These are phyloP conservation scores for Poecilus cupreus DNA, from an alignment of 2,888 invertebrate species.

Conservation along the genomic window DNA sequence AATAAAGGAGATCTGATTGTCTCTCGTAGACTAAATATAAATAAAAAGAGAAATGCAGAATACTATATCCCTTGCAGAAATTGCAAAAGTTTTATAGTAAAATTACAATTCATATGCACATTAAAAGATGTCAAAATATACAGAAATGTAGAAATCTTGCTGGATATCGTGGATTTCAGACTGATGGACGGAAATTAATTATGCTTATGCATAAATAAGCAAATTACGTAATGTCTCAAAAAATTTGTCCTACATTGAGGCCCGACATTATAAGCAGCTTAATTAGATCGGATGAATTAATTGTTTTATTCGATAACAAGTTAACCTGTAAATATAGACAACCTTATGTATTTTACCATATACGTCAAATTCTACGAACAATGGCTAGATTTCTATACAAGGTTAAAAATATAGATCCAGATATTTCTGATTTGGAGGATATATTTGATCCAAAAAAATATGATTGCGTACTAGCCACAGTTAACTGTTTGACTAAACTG, in stretches of 20 bases:
- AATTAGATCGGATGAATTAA: background rate
- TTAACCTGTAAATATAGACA: background rate
- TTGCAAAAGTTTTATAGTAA: background rate
- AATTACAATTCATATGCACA: background rate
- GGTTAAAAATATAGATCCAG: background rate
- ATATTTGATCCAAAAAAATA: background rate
- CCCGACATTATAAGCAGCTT: background rate
- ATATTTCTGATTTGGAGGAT: background rate
- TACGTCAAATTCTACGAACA: background rate
- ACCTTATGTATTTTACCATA: background rate
- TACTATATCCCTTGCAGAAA: background rate
- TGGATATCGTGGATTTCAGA: constrained; percentile 17
- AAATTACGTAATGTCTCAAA: background rate
- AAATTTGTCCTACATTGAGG: background rate
- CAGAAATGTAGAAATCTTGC: background rate
- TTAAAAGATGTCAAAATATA: background rate
- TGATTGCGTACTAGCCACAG: background rate
- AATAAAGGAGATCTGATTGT: background rate
- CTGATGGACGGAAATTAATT: background rate
- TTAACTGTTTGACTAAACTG: background rate
- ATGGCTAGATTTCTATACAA: background rate
- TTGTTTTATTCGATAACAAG: background rate
- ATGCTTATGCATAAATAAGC: background rate
- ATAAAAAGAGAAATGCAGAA: background rate
- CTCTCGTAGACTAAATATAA: background rate